Percentiles rank a stretch among this genome's conserved stretches.
Conservation (phyloP, 2,113 vertebrate genomes). For the Xenopus borealis region DNA sequence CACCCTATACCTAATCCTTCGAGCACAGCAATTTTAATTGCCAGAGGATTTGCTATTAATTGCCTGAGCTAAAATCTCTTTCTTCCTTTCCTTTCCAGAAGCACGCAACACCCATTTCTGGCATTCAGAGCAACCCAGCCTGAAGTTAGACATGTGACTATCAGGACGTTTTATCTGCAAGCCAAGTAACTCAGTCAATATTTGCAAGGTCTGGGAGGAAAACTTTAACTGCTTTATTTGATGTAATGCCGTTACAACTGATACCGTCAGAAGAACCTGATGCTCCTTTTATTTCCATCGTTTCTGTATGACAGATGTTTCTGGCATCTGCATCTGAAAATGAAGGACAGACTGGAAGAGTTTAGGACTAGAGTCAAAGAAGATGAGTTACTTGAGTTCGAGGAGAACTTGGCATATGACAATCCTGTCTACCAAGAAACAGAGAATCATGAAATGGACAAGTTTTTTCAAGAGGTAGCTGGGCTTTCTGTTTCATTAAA, state of each 20-base stretch:
- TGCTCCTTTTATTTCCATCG: background rate
- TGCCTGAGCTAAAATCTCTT: background rate
- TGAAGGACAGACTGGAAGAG: constrained; percentile 64
- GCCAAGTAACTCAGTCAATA: constrained; percentile 49
- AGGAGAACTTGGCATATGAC: constrained; percentile 34
- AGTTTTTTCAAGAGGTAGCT: constrained; percentile 55
- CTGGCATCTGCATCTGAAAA: constrained; percentile 14
- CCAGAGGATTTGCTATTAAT: background rate
- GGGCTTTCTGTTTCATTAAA: constrained; percentile 52
- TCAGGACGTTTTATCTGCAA: constrained; percentile 30
- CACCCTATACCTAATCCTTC: background rate
- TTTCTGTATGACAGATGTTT: background rate
- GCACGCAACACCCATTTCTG: constrained; percentile 26
- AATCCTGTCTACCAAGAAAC: constrained; percentile 46
- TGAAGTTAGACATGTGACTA: constrained; percentile 45
- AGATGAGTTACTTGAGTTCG: constrained; percentile 31
- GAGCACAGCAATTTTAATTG: background rate
- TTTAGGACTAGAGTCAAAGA: constrained; percentile 44
- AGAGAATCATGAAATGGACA: constrained; percentile 22
- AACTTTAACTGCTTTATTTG: constrained; percentile 40
- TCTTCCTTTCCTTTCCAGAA: background rate
- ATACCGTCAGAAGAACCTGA: constrained; percentile 6
- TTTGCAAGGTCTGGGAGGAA: constrained; percentile 51
- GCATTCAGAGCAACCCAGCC: constrained; percentile 26
- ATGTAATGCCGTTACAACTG: constrained; percentile 32